Conservation (phyloP, 2,113 vertebrate genomes). For the Myiagra hebetior region DNA sequence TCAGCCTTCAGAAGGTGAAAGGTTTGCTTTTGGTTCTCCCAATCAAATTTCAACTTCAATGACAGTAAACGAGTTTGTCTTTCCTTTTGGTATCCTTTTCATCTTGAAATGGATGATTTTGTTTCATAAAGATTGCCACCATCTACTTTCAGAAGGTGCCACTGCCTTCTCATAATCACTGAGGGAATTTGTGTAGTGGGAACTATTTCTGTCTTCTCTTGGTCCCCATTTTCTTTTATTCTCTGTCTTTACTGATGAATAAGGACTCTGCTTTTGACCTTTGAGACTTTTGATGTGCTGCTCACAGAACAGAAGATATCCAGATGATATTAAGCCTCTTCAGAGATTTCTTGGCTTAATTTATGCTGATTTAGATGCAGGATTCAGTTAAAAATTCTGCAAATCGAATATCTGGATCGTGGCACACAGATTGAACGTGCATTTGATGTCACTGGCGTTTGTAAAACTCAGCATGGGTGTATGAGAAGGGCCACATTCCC, state of each 20-base stretch:
- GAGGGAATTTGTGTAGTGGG: neutral
- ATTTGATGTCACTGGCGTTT: neutral
- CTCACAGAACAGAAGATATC: neutral
- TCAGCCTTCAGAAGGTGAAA: fast-evolving
- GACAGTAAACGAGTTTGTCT: neutral
- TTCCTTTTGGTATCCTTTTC: neutral
- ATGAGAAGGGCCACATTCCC: neutral
- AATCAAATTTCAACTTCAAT: neutral
- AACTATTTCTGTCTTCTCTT: neutral
- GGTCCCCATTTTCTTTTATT: neutral
- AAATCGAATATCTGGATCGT: neutral
- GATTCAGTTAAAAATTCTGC: neutral
- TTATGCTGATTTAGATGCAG: neutral
- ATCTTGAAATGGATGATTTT: neutral
- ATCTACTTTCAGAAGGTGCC: neutral
- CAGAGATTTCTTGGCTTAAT: neutral
- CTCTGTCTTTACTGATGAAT: neutral
- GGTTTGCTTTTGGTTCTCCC: neutral
- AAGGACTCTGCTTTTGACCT: neutral
- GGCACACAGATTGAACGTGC: fast-evolving
- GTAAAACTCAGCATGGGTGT: neutral
- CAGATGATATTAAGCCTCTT: neutral
- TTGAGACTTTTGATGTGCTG: neutral
- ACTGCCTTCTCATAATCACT: neutral
- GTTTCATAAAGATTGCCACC: neutral